Percentiles rank a stretch among this genome's conserved stretches.
Conservation (phyloP, 2,888 invertebrate species). For the Cheilosia variabilis region DNA sequence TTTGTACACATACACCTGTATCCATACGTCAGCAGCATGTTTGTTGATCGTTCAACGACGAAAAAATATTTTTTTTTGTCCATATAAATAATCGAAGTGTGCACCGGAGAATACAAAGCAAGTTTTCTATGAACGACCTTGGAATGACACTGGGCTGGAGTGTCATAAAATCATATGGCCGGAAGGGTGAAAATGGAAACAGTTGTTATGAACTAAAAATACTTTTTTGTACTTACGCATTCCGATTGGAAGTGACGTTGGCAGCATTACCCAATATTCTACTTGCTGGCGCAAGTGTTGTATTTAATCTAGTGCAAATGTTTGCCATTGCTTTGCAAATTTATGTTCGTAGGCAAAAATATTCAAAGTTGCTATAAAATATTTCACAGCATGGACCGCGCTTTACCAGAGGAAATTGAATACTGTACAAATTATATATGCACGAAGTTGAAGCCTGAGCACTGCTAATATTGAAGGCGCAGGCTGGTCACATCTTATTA, state of each 20-base stretch:
- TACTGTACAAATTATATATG: background rate
- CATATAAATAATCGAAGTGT: background rate
- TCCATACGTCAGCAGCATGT: slow-evolving; percentile 45
- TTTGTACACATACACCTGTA: background rate
- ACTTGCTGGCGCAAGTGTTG: slow-evolving; percentile 75
- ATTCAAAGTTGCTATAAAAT: background rate
- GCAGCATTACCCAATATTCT: slow-evolving; percentile 75
- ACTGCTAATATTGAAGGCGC: too few species aligned
- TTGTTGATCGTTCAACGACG: slow-evolving; percentile 16
- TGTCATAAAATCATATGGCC: slow-evolving; percentile 1
- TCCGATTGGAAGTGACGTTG: slow-evolving; percentile 67
- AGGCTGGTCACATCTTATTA: background rate
- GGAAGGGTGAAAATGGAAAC: background rate
- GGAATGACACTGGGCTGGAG: slow-evolving; percentile 49
- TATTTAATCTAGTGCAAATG: slow-evolving; percentile 73
- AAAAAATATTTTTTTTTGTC: slow-evolving; percentile 15
- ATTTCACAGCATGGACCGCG: slow-evolving; percentile 3
- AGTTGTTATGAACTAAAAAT: slow-evolving; percentile 1
- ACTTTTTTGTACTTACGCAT: slow-evolving; percentile 74
- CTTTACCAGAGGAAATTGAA: slow-evolving; percentile 4
- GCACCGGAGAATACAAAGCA: slow-evolving; percentile 31
- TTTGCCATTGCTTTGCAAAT: slow-evolving; percentile 74
- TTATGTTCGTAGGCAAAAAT: background rate
- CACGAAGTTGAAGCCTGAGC: too few species aligned
- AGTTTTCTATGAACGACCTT: slow-evolving; percentile 50